Evolutionary conservation across 2,113 vertebrate species (phyloP).

Genomic region (Megaceryle torquata): DNA sequence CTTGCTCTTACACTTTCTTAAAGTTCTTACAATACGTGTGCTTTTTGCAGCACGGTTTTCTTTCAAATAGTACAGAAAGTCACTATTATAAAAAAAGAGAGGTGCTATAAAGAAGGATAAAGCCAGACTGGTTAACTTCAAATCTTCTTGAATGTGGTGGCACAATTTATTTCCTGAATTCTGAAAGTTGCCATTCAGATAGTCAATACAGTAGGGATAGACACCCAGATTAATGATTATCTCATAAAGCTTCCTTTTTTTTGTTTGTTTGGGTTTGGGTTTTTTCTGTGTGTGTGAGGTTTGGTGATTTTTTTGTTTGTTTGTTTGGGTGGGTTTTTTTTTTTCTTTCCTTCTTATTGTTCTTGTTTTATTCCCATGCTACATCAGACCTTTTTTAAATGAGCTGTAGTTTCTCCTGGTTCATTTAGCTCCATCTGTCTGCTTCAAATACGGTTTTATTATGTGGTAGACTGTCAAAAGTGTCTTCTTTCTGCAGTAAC

Average conservation of each 20-base stretch:
- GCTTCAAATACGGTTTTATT: conserved; percentile 12
- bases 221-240: neutral
- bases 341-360: no score
- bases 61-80: neutral
- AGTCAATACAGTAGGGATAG: neutral
- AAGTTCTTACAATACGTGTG: neutral
- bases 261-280: no score
- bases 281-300: no score
- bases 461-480: neutral
- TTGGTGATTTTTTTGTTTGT: neutral
- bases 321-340: no score
- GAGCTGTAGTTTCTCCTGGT: neutral
- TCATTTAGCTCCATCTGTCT: conserved; percentile 21
- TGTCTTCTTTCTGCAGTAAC: neutral
- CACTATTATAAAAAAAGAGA: neutral
- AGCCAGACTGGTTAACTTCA: neutral
- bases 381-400: neutral
- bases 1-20: neutral
- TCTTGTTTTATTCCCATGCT: neutral
- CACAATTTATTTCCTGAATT: neutral
- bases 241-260: neutral
- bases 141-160: neutral
- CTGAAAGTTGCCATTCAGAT: neutral
- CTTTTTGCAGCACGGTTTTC: neutral
- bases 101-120: neutral